phyloP scores from a whole-genome alignment of 2,797 vertebrate genomes.

The Sebastes hopkinsi region DNA sequence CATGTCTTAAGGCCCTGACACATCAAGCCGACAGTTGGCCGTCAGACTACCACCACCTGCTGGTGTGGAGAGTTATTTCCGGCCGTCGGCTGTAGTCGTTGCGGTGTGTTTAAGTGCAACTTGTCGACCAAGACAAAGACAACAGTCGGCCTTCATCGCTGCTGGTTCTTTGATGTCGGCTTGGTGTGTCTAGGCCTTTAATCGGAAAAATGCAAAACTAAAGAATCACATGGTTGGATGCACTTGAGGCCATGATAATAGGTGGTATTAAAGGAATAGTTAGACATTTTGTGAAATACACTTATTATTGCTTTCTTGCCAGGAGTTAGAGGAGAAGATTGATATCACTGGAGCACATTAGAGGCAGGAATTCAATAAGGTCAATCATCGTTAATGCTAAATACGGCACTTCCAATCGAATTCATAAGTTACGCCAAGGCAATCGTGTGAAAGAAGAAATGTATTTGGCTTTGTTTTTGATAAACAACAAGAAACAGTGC shows the following conservation, averaged over 20 bases:
- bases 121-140: too few species aligned
- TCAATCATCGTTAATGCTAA: neutral
- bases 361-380: neutral
- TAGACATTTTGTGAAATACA: neutral
- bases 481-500: neutral
- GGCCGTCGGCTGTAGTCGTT: accelerated
- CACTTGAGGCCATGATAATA: neutral
- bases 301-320: neutral
- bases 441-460: neutral
- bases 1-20: too few species aligned
- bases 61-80: too few species aligned
- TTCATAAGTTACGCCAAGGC: neutral
- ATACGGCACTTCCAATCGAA: neutral
- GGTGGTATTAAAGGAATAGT: neutral
- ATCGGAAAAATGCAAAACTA: neutral
- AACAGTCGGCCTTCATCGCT: too few species aligned
- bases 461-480: neutral
- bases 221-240: neutral
- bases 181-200: too few species aligned
- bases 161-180: too few species aligned
- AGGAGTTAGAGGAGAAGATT: neutral
- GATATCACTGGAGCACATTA: neutral
- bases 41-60: too few species aligned
- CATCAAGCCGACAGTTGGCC: too few species aligned
- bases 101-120: too few species aligned